Conservation (phyloP, 2,797 vertebrate genomes). For the Hippocampus kuda region DNA sequence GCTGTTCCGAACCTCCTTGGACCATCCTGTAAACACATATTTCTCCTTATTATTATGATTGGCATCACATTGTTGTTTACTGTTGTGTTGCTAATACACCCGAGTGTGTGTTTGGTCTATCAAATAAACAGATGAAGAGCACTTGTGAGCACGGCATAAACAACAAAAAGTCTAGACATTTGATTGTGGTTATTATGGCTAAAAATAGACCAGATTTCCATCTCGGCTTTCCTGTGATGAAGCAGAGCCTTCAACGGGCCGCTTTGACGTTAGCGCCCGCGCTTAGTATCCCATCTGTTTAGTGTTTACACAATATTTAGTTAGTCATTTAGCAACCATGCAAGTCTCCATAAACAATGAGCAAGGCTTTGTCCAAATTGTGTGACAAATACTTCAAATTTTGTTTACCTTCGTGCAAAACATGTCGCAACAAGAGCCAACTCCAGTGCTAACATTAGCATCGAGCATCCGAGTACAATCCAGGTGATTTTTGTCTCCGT, state of each 20-base stretch:
- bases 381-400: not conserved
- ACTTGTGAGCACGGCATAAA: not conserved
- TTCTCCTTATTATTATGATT: not conserved
- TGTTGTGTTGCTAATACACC: not conserved
- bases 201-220: not conserved
- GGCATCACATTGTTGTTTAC: too few species aligned
- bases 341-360: not conserved
- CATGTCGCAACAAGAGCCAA: not conserved
- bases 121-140: not conserved
- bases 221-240: conserved; percentile 2
- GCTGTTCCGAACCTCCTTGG: not conserved
- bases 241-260: not conserved
- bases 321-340: not conserved
- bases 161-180: conserved; percentile 4
- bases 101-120: not conserved
- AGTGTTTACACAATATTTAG: not conserved
- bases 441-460: not conserved
- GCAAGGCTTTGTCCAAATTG: not conserved
- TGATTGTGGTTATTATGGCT: not conserved
- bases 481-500: not conserved
- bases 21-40: not conserved
- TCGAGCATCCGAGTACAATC: not conserved
- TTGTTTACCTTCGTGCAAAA: not conserved
- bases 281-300: not conserved
- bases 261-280: not conserved